Percentiles rank a stretch among this genome's conserved stretches.
Conservation (phyloP, 2,797 vertebrate species). For the Enteromius argenteus region DNA sequence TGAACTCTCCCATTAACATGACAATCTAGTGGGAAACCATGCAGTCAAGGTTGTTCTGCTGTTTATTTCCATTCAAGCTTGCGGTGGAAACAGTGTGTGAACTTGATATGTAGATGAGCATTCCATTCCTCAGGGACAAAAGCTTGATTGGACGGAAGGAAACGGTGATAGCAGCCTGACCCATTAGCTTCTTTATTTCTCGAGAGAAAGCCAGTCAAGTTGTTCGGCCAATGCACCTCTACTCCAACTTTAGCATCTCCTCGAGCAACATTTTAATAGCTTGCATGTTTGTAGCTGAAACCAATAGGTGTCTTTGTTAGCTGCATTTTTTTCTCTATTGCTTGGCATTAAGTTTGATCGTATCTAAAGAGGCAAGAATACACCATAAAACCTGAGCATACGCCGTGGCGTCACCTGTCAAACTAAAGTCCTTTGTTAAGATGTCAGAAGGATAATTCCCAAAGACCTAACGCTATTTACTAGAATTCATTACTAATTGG, state of each 20-base stretch:
- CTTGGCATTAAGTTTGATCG: not conserved
- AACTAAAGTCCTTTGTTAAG: conserved; percentile 16
- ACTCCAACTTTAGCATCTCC: conserved; percentile 12
- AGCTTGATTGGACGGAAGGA: conserved; percentile 43
- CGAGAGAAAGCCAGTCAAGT: conserved; percentile 25
- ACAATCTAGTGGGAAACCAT: conserved; percentile 15
- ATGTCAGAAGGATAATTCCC: conserved; percentile 13
- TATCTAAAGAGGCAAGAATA: not conserved
- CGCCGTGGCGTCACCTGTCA: not conserved
- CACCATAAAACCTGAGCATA: conserved; percentile 1
- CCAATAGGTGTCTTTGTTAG: conserved; percentile 1
- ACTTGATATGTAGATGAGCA: conserved; percentile 47
- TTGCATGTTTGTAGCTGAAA: conserved; percentile 19
- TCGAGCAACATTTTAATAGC: conserved; percentile 18
- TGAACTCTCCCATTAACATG: not conserved
- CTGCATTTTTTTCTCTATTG: not conserved
- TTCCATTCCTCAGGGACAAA: conserved; percentile 56
- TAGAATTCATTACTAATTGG: conserved; percentile 24
- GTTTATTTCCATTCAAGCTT: conserved; percentile 31
- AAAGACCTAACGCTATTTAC: not conserved
- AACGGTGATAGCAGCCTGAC: conserved; percentile 34
- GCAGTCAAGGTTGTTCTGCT: conserved; percentile 41
- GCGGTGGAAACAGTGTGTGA: conserved; percentile 32
- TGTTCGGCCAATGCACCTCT: conserved; percentile 23
- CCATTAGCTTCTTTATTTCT: conserved; percentile 40